A percentile compares a stretch with the other conserved stretches of the same genome.
Evolutionary conservation across 2,797 vertebrate genomes (phyloP).

Genomic region (Onychomys arenicola): DNA sequence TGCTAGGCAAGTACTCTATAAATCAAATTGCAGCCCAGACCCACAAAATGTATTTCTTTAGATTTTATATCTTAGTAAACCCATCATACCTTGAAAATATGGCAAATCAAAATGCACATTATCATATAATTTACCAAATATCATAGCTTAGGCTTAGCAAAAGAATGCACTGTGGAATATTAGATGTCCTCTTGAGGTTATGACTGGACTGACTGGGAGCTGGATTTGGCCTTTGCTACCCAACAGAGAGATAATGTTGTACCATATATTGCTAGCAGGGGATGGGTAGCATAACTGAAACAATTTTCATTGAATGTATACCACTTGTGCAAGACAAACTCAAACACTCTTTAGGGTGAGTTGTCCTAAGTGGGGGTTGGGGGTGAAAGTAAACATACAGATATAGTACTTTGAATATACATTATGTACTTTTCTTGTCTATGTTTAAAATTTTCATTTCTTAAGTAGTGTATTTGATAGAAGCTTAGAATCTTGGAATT

Average conservation of each 20-base stretch:
- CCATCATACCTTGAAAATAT: neutral
- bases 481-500: neutral
- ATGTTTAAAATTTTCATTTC: neutral
- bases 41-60: neutral
- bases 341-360: neutral
- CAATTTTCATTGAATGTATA: neutral
- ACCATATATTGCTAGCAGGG: neutral
- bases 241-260: neutral
- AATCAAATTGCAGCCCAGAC: neutral
- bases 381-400: neutral
- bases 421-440: neutral
- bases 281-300: neutral
- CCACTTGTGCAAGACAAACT: neutral
- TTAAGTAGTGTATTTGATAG: neutral
- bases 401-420: neutral
- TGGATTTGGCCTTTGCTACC: neutral
- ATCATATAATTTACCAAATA: neutral
- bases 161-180: neutral
- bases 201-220: neutral
- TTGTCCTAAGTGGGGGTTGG: neutral
- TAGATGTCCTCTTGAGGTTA: no score
- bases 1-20: neutral
- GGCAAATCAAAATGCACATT: neutral
- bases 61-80: neutral
- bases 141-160: neutral